Conservation (phyloP, 2,797 vertebrate species). For the Enteromius trimaculatus region DNA sequence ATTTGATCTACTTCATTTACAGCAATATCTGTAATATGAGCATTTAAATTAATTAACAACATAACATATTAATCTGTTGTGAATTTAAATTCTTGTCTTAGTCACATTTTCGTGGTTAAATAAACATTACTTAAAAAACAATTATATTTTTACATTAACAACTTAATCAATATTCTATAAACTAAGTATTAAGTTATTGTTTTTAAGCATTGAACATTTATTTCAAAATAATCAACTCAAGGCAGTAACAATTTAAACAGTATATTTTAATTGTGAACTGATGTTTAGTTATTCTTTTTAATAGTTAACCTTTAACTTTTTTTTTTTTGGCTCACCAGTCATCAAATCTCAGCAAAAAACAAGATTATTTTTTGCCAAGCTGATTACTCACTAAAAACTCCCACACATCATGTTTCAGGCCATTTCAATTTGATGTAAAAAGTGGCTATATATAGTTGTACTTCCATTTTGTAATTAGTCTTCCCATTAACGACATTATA, state of each 20-base stretch:
- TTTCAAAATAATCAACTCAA: background rate
- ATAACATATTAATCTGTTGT: background rate
- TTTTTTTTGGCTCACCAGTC: background rate
- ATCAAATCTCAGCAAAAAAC: background rate
- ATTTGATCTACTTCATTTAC: too few species aligned
- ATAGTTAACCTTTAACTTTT: background rate
- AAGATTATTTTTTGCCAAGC: background rate
- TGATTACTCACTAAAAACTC: background rate
- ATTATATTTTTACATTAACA: background rate
- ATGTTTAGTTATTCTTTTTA: background rate
- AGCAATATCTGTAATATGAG: too few species aligned
- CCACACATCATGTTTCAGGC: background rate
- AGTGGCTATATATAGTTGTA: background rate
- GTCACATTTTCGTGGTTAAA: too few species aligned
- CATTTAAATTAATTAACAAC: background rate
- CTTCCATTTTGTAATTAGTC: background rate
- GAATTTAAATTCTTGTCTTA: background rate
- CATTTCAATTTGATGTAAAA: background rate
- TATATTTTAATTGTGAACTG: background rate
- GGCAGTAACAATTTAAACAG: background rate
- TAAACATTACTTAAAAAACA: background rate
- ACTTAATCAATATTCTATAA: too few species aligned
- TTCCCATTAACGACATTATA: background rate
- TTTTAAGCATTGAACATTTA: background rate
- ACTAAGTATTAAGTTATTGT: background rate